Evolutionary conservation across 2,888 invertebrate genomes (phyloP), one percentile per base, ranked within the genome.

Genomic region (Abscondita cerata): DNA sequence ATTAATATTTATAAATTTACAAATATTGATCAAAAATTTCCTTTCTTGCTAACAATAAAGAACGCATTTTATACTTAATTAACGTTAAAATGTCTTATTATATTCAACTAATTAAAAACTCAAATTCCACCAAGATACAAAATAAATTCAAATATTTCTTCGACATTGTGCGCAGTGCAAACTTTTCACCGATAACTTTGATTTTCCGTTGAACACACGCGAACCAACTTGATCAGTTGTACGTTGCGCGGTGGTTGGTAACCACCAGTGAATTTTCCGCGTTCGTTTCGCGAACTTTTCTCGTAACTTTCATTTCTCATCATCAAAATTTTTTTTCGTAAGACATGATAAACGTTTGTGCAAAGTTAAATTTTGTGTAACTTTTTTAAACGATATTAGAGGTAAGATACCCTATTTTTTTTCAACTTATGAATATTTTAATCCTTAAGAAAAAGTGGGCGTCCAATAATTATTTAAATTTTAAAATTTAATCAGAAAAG

Each of bases 161-260:
- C 3, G 11, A 34, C 46, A 48, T 48, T 33, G 56, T 57, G 62
- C 57, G 62, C 60, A 61, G 34, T 47, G 47, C 62, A 53, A 61
- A 52, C 52, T 62, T 61, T 62, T 57, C 62, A 41, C 44, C 56
- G 38, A 25, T 18, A 47, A 62, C 52, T 47, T 52, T 48, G 52
- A 57, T 52, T 57, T 62, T 56, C 51, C 47, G 18, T 16, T 18
- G 34, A 31, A 62, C 25, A 41, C 55, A 52, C 52, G 52, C 52
- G 46, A 52, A 25, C 38, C 41, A 52, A 48, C 16, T 56, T 50
- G 50, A 15, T 33, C 50, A 56, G 58, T 58, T 47, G 58, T 25
- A 46, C 19, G 58, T 34, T 6, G 58, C 47, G 44, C 51, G 51
- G 13, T 12, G 31, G 31, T 31, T 36, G 19, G 36, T 18, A 9